Base-by-base conservation (phyloP, 2,888 invertebrate species). In the Brachyopa scutellaris region DNA sequence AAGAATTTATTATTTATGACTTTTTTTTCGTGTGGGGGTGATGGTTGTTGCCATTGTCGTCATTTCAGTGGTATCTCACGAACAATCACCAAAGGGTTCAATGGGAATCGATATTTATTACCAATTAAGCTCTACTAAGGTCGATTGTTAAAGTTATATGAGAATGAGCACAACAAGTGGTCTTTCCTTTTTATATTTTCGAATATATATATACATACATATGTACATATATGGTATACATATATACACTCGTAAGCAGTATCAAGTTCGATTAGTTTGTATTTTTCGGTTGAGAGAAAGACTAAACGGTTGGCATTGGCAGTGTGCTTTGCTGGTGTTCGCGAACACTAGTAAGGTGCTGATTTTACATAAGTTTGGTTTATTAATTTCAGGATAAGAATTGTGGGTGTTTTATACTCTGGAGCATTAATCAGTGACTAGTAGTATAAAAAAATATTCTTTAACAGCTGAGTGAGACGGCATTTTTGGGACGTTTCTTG, bases 1-100 rank as follows among this genome's bases (percentile, higher is more conserved):
- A 42, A 64, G 62, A 51, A 45, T 61, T 76, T 66, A 82, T 77
- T 82, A 82, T 82, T 82, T 77, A 77, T 77, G 70, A 6, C 38
- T 26, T 15, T 40, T 45, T 17, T 19, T 23, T 19, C 9, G 40
- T 36, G 7, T 40, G 26, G 21, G 26, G 57, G 59, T 11, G 33
- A 15, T 26, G 9, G 23, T 21, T 8, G 11, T 21, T 19, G 15
- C 38, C 13, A 51, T 23, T 23, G 19, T 55, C 36, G 47, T 45
- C 31, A 49, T 29, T 55, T 36, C 29, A 6, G 45, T 66, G 66
- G 15, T 23, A 49, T 49, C 23, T 40, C 23, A 59, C 38, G 49
- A 57, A 51, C 23, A n/a, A n/a, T 13, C 42, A 23, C 31, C n/a
- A 42, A 49, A 15, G 61, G 57, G 26, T 70, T 64, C 47, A 38